Conservation (phyloP, 2,888 invertebrate genomes). For the Pherbina coryleti region DNA sequence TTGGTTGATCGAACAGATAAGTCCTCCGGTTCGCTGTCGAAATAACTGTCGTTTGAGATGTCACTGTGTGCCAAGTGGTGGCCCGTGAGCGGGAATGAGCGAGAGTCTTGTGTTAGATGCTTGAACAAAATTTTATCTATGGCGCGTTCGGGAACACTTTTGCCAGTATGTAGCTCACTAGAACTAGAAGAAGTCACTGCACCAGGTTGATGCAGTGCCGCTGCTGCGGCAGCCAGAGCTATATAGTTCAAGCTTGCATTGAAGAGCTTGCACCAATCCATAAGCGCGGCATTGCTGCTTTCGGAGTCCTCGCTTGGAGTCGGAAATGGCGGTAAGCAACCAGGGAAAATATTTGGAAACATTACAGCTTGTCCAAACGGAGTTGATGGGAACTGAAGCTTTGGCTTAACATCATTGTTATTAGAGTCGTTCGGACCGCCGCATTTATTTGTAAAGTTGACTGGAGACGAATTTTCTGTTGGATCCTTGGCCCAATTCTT, state of each 20-base stretch:
- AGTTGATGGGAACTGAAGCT: conserved; percentile 16
- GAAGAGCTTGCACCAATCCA: conserved; percentile 82
- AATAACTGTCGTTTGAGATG: conserved; percentile 58
- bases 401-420: conserved; percentile 52
- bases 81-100: conserved; percentile 51
- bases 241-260: conserved; percentile 69
- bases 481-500: conserved; percentile 66
- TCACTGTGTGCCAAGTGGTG: conserved; percentile 60
- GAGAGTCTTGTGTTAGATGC: conserved; percentile 73
- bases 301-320: conserved; percentile 50
- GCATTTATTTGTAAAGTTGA: conserved; percentile 15
- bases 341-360: conserved; percentile 4
- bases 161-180: conserved; percentile 36
- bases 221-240: conserved; percentile 60
- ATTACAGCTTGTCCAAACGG: neutral
- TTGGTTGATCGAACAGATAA: conserved; percentile 61
- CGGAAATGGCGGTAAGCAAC: conserved; percentile 38
- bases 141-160: conserved; percentile 61
- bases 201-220: conserved; percentile 53
- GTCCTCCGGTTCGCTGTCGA: conserved; percentile 67
- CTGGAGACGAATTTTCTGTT: conserved; percentile 46
- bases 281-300: conserved; percentile 71
- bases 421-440: conserved; percentile 55
- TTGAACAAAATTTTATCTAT: conserved; percentile 75
- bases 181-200: conserved; percentile 32